These are phyloP conservation scores for Pelosia muscerda DNA, from an alignment of 2,888 invertebrate genomes.

Conservation along the genomic window DNA sequence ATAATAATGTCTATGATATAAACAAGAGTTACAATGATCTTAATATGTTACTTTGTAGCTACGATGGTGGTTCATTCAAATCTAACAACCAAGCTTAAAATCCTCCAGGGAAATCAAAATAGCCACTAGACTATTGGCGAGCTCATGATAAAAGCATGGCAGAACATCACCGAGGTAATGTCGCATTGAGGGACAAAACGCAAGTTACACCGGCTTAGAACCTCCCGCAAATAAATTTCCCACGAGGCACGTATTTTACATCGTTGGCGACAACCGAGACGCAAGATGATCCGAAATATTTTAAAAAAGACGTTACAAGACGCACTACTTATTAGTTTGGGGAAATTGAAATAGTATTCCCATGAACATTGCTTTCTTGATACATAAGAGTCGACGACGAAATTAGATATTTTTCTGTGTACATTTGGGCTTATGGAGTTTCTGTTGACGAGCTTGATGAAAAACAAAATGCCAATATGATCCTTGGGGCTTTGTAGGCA, in stretches of 20 bases:
- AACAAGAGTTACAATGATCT: background rate
- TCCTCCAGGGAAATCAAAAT: slow-evolving; percentile 43
- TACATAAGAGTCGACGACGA: slow-evolving; percentile 10
- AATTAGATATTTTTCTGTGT: slow-evolving; percentile 12
- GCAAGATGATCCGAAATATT: slow-evolving; percentile 72
- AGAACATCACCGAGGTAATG: slow-evolving; percentile 24
- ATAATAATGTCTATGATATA: too few relatives aligned
- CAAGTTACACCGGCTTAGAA: slow-evolving; percentile 74
- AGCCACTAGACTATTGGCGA: slow-evolving; percentile 39
- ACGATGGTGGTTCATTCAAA: background rate
- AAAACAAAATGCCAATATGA: background rate
- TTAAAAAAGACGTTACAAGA: slow-evolving; percentile 58
- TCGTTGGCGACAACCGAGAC: slow-evolving; percentile 61
- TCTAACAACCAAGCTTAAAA: slow-evolving; percentile 8
- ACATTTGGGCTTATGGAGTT: background rate
- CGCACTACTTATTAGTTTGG: slow-evolving; percentile 57
- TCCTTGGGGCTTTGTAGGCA: background rate
- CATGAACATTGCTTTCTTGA: slow-evolving; percentile 16
- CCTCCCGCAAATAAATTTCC: slow-evolving; percentile 81
- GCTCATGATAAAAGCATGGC: slow-evolving; percentile 44
- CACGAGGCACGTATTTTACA: slow-evolving; percentile 78
- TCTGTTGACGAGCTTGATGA: background rate
- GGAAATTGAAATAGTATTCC: slow-evolving; percentile 43
- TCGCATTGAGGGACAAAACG: slow-evolving; percentile 65
- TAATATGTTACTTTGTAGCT: background rate